Percentiles rank a stretch among this genome's conserved stretches.
phyloP scores from a whole-genome alignment of 2,888 invertebrate species.

The Leucoma salicis region DNA sequence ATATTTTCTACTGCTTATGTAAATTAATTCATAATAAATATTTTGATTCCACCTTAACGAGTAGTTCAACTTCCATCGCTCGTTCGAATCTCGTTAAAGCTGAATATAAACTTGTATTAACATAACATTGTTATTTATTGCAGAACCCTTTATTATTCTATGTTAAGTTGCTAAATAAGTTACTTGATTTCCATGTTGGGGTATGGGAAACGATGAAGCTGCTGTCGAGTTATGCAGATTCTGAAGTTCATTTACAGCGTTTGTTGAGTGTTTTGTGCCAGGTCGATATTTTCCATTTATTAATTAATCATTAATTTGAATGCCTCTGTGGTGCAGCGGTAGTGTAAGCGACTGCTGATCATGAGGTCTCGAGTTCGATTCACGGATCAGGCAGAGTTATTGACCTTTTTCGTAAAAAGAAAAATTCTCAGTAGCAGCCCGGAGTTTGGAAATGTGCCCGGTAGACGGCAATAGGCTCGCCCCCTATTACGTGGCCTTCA shows the following conservation, averaged over 20 bases:
- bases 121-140: slow-evolving; percentile 74
- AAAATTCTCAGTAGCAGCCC: no score
- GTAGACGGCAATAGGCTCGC: no score
- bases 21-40: slow-evolving; percentile 78
- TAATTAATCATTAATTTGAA: no score
- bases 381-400: no score
- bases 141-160: slow-evolving; percentile 50
- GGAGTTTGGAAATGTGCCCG: no score
- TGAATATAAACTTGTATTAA: slow-evolving; percentile 63
- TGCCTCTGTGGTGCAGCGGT: no score
- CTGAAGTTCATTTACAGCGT: background rate
- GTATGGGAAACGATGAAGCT: slow-evolving; percentile 6
- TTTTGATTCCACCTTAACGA: slow-evolving; percentile 75
- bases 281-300: no score
- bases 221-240: slow-evolving; percentile 4
- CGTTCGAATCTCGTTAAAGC: slow-evolving; percentile 66
- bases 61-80: slow-evolving; percentile 62
- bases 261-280: no score
- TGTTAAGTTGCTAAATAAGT: slow-evolving; percentile 36
- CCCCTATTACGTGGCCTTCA: no score
- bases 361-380: no score
- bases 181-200: slow-evolving; percentile 29
- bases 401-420: no score
- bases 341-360: no score
- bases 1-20: slow-evolving; percentile 69